A percentile compares a stretch with the other conserved stretches of the same genome.
phyloP scores from a whole-genome alignment of 2,888 invertebrate genomes.

The Ichneumon xanthorius region DNA sequence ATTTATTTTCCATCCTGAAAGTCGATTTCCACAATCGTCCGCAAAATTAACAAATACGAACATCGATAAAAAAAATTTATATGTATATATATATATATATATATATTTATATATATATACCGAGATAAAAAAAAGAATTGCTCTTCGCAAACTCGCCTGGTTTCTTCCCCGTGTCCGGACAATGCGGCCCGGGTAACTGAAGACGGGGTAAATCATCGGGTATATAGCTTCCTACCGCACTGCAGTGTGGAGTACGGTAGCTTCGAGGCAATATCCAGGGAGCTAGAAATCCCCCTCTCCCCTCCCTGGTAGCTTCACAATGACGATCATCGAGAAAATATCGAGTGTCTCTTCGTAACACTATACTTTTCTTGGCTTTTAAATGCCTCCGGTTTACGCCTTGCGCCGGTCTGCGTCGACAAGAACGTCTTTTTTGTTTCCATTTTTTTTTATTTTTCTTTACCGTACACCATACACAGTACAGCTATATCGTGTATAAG shows the following conservation, averaged over 20 bases:
- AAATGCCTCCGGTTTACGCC: constrained; percentile 78
- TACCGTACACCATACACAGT: not conserved
- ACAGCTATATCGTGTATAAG: constrained; percentile 1
- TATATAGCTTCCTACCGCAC: constrained; percentile 57
- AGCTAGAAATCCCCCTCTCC: constrained; percentile 34
- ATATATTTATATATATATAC: not conserved
- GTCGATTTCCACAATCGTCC: too few species aligned
- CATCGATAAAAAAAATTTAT: not conserved
- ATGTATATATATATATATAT: not conserved
- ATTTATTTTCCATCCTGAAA: too few species aligned
- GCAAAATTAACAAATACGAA: too few species aligned
- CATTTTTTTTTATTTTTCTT: not conserved
- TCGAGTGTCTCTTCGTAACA: constrained; percentile 83
- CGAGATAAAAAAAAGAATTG: not conserved
- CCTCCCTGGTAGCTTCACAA: constrained; percentile 74
- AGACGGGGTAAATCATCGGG: constrained; percentile 79
- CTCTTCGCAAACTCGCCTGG: not conserved
- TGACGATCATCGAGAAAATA: constrained; percentile 84
- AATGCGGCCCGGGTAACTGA: constrained; percentile 77
- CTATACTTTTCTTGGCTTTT: constrained; percentile 82
- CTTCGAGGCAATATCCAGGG: constrained; percentile 40
- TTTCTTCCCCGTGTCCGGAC: constrained; percentile 44
- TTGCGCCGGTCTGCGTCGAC: constrained; percentile 25
- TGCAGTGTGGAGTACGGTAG: constrained; percentile 71
- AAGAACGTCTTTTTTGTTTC: not conserved